Conservation (phyloP, 1,140 invertebrate species). For the Drosophila willistoni region DNA sequence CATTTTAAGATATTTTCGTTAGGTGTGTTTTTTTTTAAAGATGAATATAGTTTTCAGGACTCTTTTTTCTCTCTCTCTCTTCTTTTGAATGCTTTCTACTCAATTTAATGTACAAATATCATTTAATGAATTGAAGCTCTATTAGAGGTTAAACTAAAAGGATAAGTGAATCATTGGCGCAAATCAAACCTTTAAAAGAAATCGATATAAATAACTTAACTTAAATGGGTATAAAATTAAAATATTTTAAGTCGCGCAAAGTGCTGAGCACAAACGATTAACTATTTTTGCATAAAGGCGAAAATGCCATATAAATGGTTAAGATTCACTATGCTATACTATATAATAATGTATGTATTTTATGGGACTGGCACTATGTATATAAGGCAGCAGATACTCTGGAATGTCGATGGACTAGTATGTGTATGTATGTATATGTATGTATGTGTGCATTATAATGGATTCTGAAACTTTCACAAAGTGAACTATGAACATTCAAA, state of each 20-base stretch:
- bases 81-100: not conserved
- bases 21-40: constrained; percentile 35
- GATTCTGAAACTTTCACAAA: not conserved
- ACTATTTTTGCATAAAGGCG: constrained; percentile 44
- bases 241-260: constrained; percentile 48
- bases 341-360: constrained; percentile 7
- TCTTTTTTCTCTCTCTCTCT: not conserved
- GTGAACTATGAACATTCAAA: no score
- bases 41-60: constrained; percentile 1
- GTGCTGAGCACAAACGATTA: constrained; percentile 55
- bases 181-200: not conserved
- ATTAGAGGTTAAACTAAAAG: not conserved
- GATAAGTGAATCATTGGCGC: not conserved
- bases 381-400: not conserved
- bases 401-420: not conserved
- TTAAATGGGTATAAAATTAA: constrained; percentile 34
- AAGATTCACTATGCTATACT: constrained; percentile 37
- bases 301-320: constrained; percentile 32
- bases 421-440: not conserved
- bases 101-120: not conserved
- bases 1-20: constrained; percentile 34
- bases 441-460: not conserved
- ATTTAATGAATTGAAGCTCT: not conserved
- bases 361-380: constrained; percentile 4
- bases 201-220: constrained; percentile 23